Base-by-base conservation (phyloP, 2,888 invertebrate species). In the Eupithecia subfuscata region DNA sequence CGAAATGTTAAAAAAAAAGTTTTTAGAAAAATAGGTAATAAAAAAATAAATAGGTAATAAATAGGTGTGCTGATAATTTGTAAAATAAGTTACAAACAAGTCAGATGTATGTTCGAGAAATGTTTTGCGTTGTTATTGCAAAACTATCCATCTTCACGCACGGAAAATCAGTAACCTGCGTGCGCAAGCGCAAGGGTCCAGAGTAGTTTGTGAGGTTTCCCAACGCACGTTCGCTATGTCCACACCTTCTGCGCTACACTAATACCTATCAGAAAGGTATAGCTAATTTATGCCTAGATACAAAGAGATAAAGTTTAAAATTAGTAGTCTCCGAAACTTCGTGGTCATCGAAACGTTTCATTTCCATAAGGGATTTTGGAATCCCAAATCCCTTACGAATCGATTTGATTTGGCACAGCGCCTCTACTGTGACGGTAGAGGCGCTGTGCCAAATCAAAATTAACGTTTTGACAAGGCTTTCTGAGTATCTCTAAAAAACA, bases 81-180 rank as follows among this genome's bases (percentile, higher is more conserved):
- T 43, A 12, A 40, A 40, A 7, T 34, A 34, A 4, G 6, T 40
- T 40, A 40, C 40, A 11, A 14, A 43, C 43, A 14, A 43, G 43
- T 43, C 40, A 52, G 56, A 22, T 56, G 22, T 22, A 14, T 25
- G 12, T 25, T 22, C 6, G 22, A 12, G 25, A 9, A 40, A 40
- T 67, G 14, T n/a, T 12, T 12, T 40, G 65, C 37, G n/a, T 12
- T n/a, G 60, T 69, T 43, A 76, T 77, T 77, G 65, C 74, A 70
- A 72, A 76, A 77, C 70, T n/a, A 65, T 67, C 34, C 76, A 74
- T 77, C 76, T 74, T 74, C 70, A 71, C 63, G 40, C 76, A 73
- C 71, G 69, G 56, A 74, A 73, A 71, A 56, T 67, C 63, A 71
- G 69, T 43, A 30, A 56, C 52, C 56, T 60, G 22, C 14, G 34